Percentiles rank a stretch among this genome's conserved stretches.
Conservation (phyloP, 30 jellyfish, hydroid and myxozoan species). For the Rhopilema esculentum region DNA sequence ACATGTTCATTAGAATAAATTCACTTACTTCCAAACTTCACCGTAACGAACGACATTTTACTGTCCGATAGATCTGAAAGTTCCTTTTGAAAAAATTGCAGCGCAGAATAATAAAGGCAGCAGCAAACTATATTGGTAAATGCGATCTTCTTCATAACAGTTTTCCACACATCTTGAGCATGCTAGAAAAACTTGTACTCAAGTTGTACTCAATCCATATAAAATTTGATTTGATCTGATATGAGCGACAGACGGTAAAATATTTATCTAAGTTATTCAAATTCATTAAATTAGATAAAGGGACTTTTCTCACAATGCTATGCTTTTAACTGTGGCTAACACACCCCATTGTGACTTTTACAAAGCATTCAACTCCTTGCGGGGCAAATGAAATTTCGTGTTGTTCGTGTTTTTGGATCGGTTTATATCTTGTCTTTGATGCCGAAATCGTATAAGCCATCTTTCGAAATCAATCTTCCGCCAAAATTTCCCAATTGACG, state of each 20-base stretch:
- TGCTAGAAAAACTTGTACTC: too few species aligned
- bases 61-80: not conserved
- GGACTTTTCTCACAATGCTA: not conserved
- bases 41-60: slow-evolving; percentile 58
- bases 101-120: not conserved
- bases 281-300: not conserved
- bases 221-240: too few species aligned
- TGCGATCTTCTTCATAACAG: too few species aligned
- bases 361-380: not conserved
- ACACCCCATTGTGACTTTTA: not conserved
- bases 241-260: not conserved
- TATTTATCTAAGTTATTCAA: not conserved
- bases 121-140: not conserved
- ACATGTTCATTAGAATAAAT: not conserved
- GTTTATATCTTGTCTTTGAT: not conserved
- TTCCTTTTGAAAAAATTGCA: not conserved
- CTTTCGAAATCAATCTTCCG: not conserved
- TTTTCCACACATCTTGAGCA: too few species aligned
- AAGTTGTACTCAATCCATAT: too few species aligned
- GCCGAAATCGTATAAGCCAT: not conserved
- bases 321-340: not conserved
- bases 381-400: not conserved
- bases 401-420: not conserved
- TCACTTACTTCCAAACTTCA: slow-evolving; percentile 52
- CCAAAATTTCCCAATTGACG: not conserved